phyloP scores from a whole-genome alignment of 2,113 vertebrate species.

The Butorides virescens region DNA sequence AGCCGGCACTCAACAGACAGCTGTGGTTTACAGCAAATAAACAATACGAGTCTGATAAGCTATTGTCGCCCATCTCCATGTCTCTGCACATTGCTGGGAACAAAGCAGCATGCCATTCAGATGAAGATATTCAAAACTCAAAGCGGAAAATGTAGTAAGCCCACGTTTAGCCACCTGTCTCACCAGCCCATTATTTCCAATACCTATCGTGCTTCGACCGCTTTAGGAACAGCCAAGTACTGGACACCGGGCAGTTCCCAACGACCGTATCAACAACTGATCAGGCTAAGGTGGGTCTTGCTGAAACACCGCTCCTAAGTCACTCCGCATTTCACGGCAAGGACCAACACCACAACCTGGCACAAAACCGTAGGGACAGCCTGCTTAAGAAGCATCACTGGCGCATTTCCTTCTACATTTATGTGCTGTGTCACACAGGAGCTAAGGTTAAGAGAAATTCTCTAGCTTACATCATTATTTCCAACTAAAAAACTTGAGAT shows the following conservation, averaged over 20 bases:
- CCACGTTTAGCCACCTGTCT: rapidly evolving
- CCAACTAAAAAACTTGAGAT: not conserved
- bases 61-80: not conserved
- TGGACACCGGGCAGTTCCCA: rapidly evolving
- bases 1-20: conserved; percentile 32
- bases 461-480: not conserved
- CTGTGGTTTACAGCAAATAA: conserved; percentile 24
- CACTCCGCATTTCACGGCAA: not conserved
- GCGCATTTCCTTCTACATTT: rapidly evolving
- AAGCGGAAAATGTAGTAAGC: not conserved
- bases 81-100: conserved; percentile 32
- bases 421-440: rapidly evolving
- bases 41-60: conserved; percentile 44
- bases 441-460: not conserved
- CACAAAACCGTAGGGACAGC: rapidly evolving
- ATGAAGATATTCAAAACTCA: not conserved
- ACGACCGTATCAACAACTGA: not conserved
- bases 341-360: not conserved
- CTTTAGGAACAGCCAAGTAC: not conserved
- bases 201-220: not conserved
- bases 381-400: too few species aligned
- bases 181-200: not conserved
- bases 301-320: not conserved
- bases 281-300: not conserved
- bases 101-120: not conserved